Base-by-base conservation (phyloP, 2,888 invertebrate species). In the Caenorhabditis sulstoni region DNA sequence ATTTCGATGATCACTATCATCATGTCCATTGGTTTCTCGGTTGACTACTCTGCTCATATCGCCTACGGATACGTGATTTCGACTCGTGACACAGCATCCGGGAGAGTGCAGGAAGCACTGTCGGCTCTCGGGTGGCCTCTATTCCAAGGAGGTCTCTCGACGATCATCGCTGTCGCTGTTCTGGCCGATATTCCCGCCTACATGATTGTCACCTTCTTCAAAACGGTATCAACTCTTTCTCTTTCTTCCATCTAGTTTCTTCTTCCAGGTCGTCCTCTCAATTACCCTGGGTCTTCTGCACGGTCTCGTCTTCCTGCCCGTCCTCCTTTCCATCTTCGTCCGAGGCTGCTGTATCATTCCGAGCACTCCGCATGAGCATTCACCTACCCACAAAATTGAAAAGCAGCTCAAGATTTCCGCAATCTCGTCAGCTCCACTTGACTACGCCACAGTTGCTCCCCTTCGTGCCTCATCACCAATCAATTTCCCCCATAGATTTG, bases 11-110 rank as follows among this genome's bases (percentile, higher is more conserved):
- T 89, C 59, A 89, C 89, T 16, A 93, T 97, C 67, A 96, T 97
- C 85, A 96, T 97, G 96, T 96, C 96, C 91, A 96, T 97, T 79
- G 97, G 96, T 64, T 97, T 96, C 92, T 95, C 95, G 8, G 96
- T 97, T 0, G 96, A 97, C 90, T 97, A 96, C 91, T 95, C 96
- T 0, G 96, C 96, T 14, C 90, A 90, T 75, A 89, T 90, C 57
- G 89, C 90, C 7, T 90, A 90, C 76, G 90, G 90, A 12, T 90
- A 90, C 75, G 90, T 90, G 5, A 84, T 86, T 11, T 88, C 89
- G 12, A 66, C 81, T 3, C 66, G 81, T 37, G 29, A 59, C n/a
- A 58, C 68, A 1, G 85, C 89, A 0, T 61, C 73, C 5, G 86
- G 86, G 22, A 82, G 85, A 66, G 95, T 96, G 1, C 93, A 93